A percentile compares a stretch with the other conserved stretches of the same genome.
Conservation (phyloP, 2,888 invertebrate species). For the Pelosia muscerda region DNA sequence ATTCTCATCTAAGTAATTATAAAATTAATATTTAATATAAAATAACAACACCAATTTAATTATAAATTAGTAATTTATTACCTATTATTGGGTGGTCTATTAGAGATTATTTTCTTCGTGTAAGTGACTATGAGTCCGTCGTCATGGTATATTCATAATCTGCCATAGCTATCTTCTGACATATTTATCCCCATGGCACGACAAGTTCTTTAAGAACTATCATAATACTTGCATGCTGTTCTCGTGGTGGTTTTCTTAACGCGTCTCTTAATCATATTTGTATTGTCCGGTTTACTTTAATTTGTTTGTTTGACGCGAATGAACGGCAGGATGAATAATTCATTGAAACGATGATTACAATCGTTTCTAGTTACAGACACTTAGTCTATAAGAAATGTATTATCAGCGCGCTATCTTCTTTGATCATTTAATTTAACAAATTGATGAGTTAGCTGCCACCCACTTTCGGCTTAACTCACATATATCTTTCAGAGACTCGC, state of each 20-base stretch:
- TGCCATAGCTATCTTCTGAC: not conserved
- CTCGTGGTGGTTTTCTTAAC: not conserved
- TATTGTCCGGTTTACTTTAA: too few species aligned
- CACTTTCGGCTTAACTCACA: too few species aligned
- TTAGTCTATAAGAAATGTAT: too few species aligned
- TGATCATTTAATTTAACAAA: too few species aligned
- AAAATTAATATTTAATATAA: slow-evolving; percentile 13
- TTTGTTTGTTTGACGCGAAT: not conserved
- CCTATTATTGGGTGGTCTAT: not conserved
- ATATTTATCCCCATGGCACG: not conserved
- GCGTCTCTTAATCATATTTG: too few species aligned
- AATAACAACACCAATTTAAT: slow-evolving; percentile 22
- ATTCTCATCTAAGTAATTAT: slow-evolving; percentile 11
- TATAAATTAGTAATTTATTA: slow-evolving; percentile 7
- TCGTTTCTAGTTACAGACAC: not conserved
- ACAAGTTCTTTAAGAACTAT: not conserved
- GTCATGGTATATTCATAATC: not conserved
- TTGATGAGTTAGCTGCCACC: too few species aligned
- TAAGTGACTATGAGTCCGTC: not conserved
- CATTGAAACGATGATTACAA: not conserved
- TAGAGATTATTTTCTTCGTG: slow-evolving; percentile 4
- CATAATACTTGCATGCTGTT: slow-evolving; percentile 5
- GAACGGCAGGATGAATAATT: not conserved
- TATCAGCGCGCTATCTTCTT: too few species aligned
- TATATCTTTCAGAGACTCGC: not conserved